Percentiles rank a stretch among this genome's conserved stretches.
Conservation (phyloP, 2,797 vertebrate species). For the Phylloscopus collybita region DNA sequence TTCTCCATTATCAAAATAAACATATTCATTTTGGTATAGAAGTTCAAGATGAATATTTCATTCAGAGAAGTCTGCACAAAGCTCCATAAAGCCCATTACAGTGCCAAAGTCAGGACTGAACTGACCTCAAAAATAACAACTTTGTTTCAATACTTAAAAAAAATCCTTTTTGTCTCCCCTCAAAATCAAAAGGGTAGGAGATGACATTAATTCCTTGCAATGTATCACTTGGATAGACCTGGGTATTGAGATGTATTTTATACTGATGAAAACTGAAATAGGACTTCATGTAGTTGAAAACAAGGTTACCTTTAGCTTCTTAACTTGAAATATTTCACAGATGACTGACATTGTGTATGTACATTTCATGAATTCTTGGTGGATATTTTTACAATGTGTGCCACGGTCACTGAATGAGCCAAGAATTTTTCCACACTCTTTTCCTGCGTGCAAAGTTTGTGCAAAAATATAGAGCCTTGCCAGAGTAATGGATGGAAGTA, state of each 20-base stretch:
- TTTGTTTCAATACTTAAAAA: conserved; percentile 58
- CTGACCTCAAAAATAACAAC: conserved; percentile 55
- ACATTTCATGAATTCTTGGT: conserved; percentile 38
- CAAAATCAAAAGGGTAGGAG: conserved; percentile 34
- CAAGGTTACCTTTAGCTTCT: conserved; percentile 56
- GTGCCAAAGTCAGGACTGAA: conserved; percentile 43
- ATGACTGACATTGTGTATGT: conserved; percentile 1
- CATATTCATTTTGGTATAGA: not conserved
- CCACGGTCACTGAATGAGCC: not conserved
- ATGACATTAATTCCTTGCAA: conserved; percentile 43
- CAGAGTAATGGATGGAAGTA: conserved; percentile 49
- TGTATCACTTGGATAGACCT: conserved; percentile 44
- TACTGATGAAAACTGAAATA: conserved; percentile 64
- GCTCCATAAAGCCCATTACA: not conserved
- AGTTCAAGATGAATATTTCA: not conserved
- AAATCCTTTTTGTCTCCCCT: conserved; percentile 35
- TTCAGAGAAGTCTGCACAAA: not conserved
- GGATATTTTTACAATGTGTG: conserved; percentile 5
- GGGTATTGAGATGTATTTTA: conserved; percentile 55
- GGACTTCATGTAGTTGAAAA: conserved; percentile 61
- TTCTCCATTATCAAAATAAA: not conserved
- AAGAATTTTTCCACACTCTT: conserved; percentile 13
- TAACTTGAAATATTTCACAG: conserved; percentile 38
- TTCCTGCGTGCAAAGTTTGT: conserved; percentile 31
- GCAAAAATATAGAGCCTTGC: conserved; percentile 25